Percentiles rank a stretch among this genome's conserved stretches.
Conservation (phyloP, 2,797 vertebrate genomes). For the Caiman crocodilus region DNA sequence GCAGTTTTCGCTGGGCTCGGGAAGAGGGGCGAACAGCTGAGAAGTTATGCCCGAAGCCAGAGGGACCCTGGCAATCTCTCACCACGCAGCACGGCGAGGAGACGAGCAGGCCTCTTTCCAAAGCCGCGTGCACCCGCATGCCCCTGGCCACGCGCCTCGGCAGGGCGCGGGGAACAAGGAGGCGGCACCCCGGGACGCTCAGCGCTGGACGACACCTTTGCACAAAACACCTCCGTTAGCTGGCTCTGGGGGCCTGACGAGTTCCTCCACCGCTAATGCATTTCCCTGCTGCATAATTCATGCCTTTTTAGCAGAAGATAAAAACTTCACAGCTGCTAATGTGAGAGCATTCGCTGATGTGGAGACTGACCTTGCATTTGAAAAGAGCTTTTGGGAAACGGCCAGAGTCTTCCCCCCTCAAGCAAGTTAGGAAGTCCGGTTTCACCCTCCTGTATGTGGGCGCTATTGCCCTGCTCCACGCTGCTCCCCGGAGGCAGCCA, state of each 20-base stretch:
- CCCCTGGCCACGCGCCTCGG: not conserved
- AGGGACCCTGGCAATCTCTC: not conserved
- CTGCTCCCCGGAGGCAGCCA: not conserved
- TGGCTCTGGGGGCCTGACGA: not conserved
- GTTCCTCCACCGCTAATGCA: not conserved
- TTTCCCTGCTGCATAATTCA: constrained; percentile 31
- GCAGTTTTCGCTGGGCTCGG: fast-evolving
- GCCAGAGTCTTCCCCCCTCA: constrained; percentile 7
- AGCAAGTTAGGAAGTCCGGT: not conserved
- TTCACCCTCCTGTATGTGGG: not conserved
- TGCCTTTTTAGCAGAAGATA: constrained; percentile 30
- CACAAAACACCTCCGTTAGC: not conserved
- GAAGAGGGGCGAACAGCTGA: not conserved
- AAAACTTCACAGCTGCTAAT: constrained; percentile 41
- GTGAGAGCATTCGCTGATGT: not conserved
- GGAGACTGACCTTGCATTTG: not conserved
- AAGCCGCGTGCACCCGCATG: not conserved
- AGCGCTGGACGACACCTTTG: not conserved
- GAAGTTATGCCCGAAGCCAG: not conserved
- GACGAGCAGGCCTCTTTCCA: not conserved
- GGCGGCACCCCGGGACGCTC: not conserved
- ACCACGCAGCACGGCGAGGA: not conserved
- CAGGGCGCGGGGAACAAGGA: not conserved
- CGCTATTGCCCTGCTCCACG: not conserved
- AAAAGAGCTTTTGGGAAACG: constrained; percentile 35